Conservation (phyloP, 1,140 invertebrate genomes). For the Antheraea pernyi region DNA sequence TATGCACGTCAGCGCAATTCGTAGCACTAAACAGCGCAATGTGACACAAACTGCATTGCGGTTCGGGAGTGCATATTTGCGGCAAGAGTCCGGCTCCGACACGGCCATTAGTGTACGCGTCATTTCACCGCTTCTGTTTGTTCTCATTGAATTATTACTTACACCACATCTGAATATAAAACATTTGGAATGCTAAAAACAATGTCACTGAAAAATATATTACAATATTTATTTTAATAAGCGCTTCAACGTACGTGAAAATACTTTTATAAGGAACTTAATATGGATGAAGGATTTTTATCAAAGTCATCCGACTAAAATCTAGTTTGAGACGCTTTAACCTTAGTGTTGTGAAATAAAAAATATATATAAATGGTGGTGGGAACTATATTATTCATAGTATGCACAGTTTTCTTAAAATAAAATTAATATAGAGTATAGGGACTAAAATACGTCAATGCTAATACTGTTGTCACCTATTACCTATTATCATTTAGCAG, state of each 20-base stretch:
- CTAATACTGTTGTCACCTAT: too few relatives aligned
- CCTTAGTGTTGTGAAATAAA: too few relatives aligned
- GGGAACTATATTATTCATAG: too few relatives aligned
- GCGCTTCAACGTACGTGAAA: background rate
- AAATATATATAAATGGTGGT: too few relatives aligned
- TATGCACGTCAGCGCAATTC: background rate
- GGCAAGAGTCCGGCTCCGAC: constrained; percentile 28
- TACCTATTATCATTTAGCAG: too few relatives aligned
- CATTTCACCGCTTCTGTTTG: constrained; percentile 34
- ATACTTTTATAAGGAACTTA: too few relatives aligned
- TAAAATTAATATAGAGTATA: too few relatives aligned
- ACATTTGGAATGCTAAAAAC: background rate
- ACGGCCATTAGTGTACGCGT: constrained; percentile 37
- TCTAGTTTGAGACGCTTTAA: too few relatives aligned
- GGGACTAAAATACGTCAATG: too few relatives aligned
- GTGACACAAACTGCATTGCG: constrained; percentile 47
- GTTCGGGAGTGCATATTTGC: constrained; percentile 44
- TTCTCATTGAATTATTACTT: constrained; percentile 25
- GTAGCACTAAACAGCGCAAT: constrained; percentile 22
- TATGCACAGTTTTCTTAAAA: too few relatives aligned
- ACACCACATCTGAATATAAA: constrained; percentile 8
- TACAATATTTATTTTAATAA: background rate
- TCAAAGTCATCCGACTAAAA: too few relatives aligned
- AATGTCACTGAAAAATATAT: background rate
- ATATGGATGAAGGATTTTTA: too few relatives aligned